Base-by-base conservation (phyloP, 2,888 invertebrate genomes). In the Vannuccia rotundouncinata region DNA sequence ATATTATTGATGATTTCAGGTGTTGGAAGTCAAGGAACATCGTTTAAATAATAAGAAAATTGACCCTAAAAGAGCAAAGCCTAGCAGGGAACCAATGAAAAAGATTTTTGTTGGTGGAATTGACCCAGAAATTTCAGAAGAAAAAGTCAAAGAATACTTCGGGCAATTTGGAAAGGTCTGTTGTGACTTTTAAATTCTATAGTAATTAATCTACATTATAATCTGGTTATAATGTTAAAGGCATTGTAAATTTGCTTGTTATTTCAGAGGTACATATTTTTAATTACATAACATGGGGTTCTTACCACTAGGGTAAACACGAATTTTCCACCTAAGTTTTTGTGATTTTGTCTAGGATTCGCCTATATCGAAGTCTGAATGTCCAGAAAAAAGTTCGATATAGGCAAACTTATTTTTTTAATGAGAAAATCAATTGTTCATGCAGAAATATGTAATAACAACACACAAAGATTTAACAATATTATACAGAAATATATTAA, bases 61-160 rank as follows among this genome's bases (percentile, higher is more conserved):
- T 83, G 95, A 96, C 88, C 95, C 96, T 74, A 95, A 96, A 89
- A 94, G 94, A 88, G 95, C 95, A 0, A 95, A 95, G 89, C 95
- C 96, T 0, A 94, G 94, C 85, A 95, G 95, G 77, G 85, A 85
- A 82, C 85, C 85, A n/a, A 85, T 85, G 80, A 88, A 88, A 82
- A 97, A 97, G 90, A 95, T 97, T 85, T 97, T 97, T 89, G 95
- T 96, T 82, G 96, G 96, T 74, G 96, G 96, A 82, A 91, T 97
- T 82, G 94, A 94, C 85, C 93, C 94, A 85, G 94, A 95, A 89
- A 91, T 95, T 83, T 92, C 93, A 82, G 96, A 97, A 89, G 94
- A 95, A 86, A 95, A 95, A 88, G 95, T 97, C 85, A 94, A 93
- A 89, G 92, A 91, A 84, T 95, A 94, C 90, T 97, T 97, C 87